Base-by-base conservation (phyloP, 2,797 vertebrate genomes). In the Tinamus major region DNA sequence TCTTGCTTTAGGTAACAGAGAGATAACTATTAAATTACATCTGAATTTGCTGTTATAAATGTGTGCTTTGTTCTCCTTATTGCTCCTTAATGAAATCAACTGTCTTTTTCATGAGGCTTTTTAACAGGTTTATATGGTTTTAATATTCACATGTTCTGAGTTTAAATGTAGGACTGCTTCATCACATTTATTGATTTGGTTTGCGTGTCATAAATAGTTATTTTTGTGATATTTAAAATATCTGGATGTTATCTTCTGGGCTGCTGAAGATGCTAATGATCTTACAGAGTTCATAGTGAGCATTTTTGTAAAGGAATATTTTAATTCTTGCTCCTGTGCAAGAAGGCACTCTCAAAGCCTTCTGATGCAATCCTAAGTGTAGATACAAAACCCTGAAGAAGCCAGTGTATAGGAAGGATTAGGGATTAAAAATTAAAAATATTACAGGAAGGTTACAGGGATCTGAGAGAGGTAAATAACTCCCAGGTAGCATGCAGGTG, bases 401-500 rank as follows among this genome's bases (percentile, higher is more conserved):
- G 6, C 53, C 19, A 51, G 18, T 56, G 20, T 49, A 49, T n/a
- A 27, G 82, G 2, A 8, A 61, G 19, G 49, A 8, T 56, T 62
- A 31, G 14, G 4, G 6, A 59, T 62, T 41, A 15, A 79, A 88
- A 49, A 6, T 2, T 1, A 13, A 24, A 15, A 2, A 55, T 55
- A 37, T 29, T 48, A 19, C 27, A 71, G 19, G 24, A 68, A 58
- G 1, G 48, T 83, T 48, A 48, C 3, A 69, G 20, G 10, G 7
- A 59, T 86, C 68, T 55, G 19, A 14, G 76, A 63, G 5, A 1
- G 1, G 10, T 58, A 74, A 70, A 87, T 37, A 4, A 19, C 44
- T 46, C 2, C 1, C 13, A 64, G 21, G 8, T 2, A 76, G 16
- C 16, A 37, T 3, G 8, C 10, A 55, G 10, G 4, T 31, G 6